Evolutionary conservation across 2,113 vertebrate genomes (phyloP).

Genomic region (Mola mola): DNA sequence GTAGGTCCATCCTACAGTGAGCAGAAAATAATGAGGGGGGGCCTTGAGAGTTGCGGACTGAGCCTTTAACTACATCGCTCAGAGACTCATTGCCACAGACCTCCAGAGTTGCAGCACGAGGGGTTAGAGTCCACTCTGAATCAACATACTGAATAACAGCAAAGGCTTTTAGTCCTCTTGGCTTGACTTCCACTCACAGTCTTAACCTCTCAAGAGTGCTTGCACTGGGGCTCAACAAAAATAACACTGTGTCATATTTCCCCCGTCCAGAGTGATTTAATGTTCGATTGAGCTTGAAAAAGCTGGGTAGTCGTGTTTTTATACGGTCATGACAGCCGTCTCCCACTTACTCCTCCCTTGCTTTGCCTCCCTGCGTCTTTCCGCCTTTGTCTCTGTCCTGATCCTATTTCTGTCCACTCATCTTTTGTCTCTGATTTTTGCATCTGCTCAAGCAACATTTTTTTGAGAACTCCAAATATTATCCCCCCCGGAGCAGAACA

Average conservation of each 20-base stretch:
- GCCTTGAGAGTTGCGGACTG: slow-evolving; percentile 19
- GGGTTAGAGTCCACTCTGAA: slow-evolving; percentile 56
- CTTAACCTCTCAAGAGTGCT: slow-evolving; percentile 33
- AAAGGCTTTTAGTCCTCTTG: slow-evolving; percentile 52
- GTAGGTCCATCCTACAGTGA: neutral
- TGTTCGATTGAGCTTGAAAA: slow-evolving; percentile 56
- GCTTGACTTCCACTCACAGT: slow-evolving; percentile 29
- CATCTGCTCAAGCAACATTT: slow-evolving; percentile 6
- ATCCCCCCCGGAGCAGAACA: slow-evolving; percentile 18
- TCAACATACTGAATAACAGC: slow-evolving; percentile 57
- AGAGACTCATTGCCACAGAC: slow-evolving; percentile 17
- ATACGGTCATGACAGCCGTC: slow-evolving; percentile 39
- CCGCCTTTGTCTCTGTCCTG: slow-evolving; percentile 16
- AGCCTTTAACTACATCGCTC: slow-evolving; percentile 51
- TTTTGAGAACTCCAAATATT: slow-evolving; percentile 17
- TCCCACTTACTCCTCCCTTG: slow-evolving; percentile 15
- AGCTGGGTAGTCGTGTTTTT: slow-evolving; percentile 49
- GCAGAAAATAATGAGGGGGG: slow-evolving; percentile 29
- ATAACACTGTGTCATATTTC: slow-evolving; percentile 61
- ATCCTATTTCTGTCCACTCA: neutral
- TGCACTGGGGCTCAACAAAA: slow-evolving; percentile 37
- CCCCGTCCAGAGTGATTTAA: slow-evolving; percentile 48
- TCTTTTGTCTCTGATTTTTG: slow-evolving; percentile 2
- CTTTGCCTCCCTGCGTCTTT: slow-evolving; percentile 20
- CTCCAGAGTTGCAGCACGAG: slow-evolving; percentile 37